These are phyloP conservation scores for Synodontis membranacea DNA, from an alignment of 2,113 vertebrate genomes.

Conservation along the genomic window DNA sequence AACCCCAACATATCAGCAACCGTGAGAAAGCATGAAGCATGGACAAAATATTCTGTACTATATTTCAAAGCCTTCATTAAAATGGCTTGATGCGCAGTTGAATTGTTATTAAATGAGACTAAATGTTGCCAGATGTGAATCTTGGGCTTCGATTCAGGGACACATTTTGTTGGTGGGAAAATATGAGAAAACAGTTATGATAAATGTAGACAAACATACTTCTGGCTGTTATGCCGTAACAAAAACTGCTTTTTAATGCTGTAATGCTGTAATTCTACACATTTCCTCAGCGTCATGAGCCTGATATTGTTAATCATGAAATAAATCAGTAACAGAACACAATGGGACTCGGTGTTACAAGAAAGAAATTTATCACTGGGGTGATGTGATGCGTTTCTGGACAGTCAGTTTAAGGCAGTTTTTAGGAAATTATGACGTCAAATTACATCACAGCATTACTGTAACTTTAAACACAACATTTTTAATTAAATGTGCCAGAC, in stretches of 20 bases:
- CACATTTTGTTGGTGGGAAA: not conserved
- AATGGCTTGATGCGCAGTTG: too few relatives aligned
- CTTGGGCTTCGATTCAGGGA: too few relatives aligned
- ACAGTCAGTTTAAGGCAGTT: too few relatives aligned
- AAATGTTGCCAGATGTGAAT: too few relatives aligned
- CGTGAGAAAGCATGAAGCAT: not conserved
- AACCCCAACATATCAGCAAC: too few relatives aligned
- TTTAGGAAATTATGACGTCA: too few relatives aligned
- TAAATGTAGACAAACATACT: not conserved
- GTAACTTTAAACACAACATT: too few relatives aligned
- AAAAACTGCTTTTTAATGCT: not conserved
- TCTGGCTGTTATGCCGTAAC: not conserved
- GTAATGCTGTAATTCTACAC: not conserved
- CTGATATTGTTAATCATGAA: not conserved
- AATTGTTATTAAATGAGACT: too few relatives aligned
- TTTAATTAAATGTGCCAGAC: too few relatives aligned
- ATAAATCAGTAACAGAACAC: not conserved
- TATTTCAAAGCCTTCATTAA: too few relatives aligned
- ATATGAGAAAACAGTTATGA: not conserved
- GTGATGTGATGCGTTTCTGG: not conserved
- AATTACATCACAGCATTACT: too few relatives aligned
- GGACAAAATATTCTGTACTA: too few relatives aligned
- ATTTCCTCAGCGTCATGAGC: not conserved
- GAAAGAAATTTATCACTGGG: not conserved
- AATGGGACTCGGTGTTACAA: not conserved